Conservation (phyloP, 2,113 vertebrate species). For the Heterochromis multidens region DNA sequence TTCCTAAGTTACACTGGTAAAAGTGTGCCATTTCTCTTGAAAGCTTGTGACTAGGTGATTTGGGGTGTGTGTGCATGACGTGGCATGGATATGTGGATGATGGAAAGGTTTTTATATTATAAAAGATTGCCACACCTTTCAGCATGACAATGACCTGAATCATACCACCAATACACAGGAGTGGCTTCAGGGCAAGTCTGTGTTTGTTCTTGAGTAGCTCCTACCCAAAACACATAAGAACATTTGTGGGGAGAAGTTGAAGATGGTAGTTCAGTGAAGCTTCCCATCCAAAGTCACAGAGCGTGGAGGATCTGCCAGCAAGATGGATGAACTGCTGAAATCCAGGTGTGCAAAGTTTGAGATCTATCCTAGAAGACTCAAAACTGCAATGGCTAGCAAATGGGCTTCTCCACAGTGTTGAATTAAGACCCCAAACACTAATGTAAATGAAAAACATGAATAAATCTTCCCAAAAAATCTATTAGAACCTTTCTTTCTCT, state of each 20-base stretch:
- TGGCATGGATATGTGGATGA: background rate
- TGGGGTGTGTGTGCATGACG: background rate
- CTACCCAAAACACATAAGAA: background rate
- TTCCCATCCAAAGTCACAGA: background rate
- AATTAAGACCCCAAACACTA: background rate
- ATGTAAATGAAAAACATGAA: background rate
- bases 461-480: background rate
- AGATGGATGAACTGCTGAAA: background rate
- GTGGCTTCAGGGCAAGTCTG: background rate
- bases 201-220: background rate
- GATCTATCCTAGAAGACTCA: background rate
- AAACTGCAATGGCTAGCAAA: background rate
- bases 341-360: background rate
- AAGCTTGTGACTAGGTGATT: background rate
- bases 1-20: background rate
- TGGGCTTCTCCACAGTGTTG: background rate
- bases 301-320: background rate
- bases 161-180: background rate
- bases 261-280: background rate
- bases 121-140: background rate
- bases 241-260: fast-evolving
- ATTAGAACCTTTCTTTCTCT: background rate
- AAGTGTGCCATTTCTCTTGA: background rate
- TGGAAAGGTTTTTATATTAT: background rate
- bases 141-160: background rate